phyloP scores from a whole-genome alignment of 2,797 vertebrate genomes.

The Alcedo atthis region DNA sequence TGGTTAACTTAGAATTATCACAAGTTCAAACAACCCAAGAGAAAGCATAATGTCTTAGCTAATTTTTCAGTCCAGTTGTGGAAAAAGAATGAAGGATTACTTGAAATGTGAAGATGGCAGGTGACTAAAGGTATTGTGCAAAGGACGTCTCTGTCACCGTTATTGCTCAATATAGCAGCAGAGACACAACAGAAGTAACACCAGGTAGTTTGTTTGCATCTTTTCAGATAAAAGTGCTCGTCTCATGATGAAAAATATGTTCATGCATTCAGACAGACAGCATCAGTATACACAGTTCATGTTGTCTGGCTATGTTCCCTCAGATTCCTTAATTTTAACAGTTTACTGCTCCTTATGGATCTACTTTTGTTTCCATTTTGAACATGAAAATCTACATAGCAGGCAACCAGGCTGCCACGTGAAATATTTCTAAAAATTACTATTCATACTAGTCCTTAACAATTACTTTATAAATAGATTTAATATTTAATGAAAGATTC shows the following conservation, averaged over 20 bases:
- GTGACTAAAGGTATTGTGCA: background rate
- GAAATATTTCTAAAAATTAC: background rate
- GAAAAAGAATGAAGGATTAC: background rate
- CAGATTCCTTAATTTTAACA: background rate
- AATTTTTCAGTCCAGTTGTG: background rate
- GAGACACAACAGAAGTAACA: background rate
- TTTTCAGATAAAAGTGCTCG: background rate
- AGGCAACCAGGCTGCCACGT: background rate
- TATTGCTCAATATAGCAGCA: background rate
- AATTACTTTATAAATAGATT: background rate
- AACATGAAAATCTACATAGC: background rate
- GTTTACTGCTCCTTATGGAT: constrained; percentile 3
- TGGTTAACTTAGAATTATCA: background rate
- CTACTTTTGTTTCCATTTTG: background rate
- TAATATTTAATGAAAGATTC: background rate
- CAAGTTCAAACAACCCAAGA: background rate
- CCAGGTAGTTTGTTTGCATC: background rate
- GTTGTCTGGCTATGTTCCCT: background rate
- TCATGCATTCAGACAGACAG: background rate
- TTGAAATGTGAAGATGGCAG: background rate
- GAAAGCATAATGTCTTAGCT: background rate
- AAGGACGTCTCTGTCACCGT: background rate
- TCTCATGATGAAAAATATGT: constrained; percentile 10
- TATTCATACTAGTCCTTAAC: background rate
- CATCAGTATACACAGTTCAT: background rate